These are phyloP conservation scores for Eptatretus burgeri DNA, from an alignment of 2,113 vertebrate species.

Conservation along the genomic window DNA sequence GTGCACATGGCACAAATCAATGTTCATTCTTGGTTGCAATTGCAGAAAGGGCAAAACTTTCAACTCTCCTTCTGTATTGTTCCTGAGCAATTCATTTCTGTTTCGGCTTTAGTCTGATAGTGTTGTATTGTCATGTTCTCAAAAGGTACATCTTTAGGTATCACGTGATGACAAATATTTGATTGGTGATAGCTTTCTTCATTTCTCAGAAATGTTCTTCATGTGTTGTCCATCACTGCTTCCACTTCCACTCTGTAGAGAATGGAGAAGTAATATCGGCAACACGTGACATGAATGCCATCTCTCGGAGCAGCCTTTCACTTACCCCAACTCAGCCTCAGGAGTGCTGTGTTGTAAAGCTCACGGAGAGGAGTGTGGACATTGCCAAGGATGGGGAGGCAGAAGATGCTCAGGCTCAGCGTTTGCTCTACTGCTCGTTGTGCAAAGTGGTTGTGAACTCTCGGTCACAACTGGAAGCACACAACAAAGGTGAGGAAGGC, in stretches of 20 bases:
- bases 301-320: not conserved
- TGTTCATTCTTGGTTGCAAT: too few relatives aligned
- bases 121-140: too few relatives aligned
- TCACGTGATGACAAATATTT: too few relatives aligned
- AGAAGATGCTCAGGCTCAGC: conserved; percentile 67
- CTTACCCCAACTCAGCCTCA: not conserved
- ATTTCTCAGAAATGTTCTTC: not conserved
- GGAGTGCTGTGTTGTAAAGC: not conserved
- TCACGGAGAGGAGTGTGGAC: not conserved
- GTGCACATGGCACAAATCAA: too few relatives aligned
- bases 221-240: not conserved
- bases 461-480: conserved; percentile 74
- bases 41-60: too few relatives aligned
- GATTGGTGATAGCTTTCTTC: too few relatives aligned
- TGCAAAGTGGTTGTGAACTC: conserved; percentile 98
- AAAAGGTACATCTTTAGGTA: too few relatives aligned
- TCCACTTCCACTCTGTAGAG: not conserved
- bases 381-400: conserved; percentile 23
- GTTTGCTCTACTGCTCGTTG: conserved; percentile 85
- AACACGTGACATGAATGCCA: not conserved
- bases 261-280: not conserved
- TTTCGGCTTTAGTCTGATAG: too few relatives aligned
- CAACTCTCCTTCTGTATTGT: too few relatives aligned
- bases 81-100: too few relatives aligned
- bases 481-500: conserved; percentile 57